Evolutionary conservation across 2,113 vertebrate species (phyloP), one percentile per base, ranked within the genome.

Genomic region (Choloepus hoffmanni): DNA sequence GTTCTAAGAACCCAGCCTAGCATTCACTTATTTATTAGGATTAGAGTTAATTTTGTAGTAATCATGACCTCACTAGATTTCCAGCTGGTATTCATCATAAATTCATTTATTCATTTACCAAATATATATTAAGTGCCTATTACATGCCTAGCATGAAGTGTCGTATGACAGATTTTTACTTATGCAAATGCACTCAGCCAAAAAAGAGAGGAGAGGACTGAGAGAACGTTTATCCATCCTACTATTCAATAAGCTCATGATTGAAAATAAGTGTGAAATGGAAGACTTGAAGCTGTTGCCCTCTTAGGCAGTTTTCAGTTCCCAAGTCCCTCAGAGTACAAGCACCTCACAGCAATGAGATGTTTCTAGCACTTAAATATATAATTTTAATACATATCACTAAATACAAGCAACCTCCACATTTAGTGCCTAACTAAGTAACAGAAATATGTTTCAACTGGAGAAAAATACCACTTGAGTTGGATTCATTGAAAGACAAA

Each of bases 41-140:
- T 83, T 95, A 76, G 1, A 86, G 63, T 65, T 93, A 60, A 79
- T 92, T 87, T 67, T 95, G 79, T 65, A 50, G 58, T 45, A 87
- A 60, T 62, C 30, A 63, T 87, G 79, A 58, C 21, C 53, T 89
- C 55, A 43, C 16, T 26, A 87, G 21, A 68, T 2, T 33, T 28
- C 30, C 79, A 70, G 12, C n/a, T 82, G 78, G 36, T 84, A 73
- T 79, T 92, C 63, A 68, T 11, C 33, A 48, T 36, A 90, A 53
- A 70, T 63, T 60, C 62, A 77, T 13, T 76, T 45, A 79, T 67
- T 86, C 43, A 76, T 23, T 89, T 68, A 81, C 24, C 58, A 95
- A 91, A 72, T 76, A 83, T 4, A 8, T 65, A 78, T 48, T 30
- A 78, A 40, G 63, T 63, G 3, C 43, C 60, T 33, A 72, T 7